These are phyloP conservation scores for Acanthis flammea DNA, from an alignment of 2,797 vertebrate species.

Conservation along the genomic window DNA sequence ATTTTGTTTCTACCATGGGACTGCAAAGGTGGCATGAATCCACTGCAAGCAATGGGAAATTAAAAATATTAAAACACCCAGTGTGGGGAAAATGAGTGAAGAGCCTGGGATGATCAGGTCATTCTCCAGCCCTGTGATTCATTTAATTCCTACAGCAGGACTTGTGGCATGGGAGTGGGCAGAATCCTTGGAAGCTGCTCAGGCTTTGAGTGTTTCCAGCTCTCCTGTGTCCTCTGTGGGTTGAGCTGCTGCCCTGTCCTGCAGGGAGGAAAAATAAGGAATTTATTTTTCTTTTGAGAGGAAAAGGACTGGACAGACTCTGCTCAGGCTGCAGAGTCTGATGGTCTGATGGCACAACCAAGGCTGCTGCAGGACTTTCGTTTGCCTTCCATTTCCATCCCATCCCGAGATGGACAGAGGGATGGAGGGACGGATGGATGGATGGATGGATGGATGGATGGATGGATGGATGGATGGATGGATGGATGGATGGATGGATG, in stretches of 20 bases:
- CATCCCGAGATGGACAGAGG: fast-evolving
- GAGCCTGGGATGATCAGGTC: fast-evolving
- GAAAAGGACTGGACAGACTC: neutral
- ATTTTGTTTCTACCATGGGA: neutral
- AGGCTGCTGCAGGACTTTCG: neutral
- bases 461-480: too few species aligned
- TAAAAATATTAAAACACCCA: fast-evolving
- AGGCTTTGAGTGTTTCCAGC: neutral
- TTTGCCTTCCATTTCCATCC: neutral
- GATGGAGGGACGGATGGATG: too few species aligned
- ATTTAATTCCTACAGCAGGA: neutral
- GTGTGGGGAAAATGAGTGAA: neutral
- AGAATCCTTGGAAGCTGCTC: neutral
- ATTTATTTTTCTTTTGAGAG: neutral
- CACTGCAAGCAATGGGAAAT: neutral
- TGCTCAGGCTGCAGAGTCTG: fast-evolving
- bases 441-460: too few species aligned
- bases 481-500: too few species aligned
- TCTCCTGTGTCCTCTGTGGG: neutral
- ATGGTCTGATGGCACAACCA: fast-evolving
- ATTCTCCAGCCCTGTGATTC: neutral
- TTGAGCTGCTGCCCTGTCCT: neutral
- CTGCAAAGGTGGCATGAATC: neutral
- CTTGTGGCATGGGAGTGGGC: neutral
- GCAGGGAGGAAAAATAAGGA: neutral